A percentile compares a stretch with the other conserved stretches of the same genome.
phyloP scores from a whole-genome alignment of 2,113 vertebrate genomes.

The Aptenodytes patagonicus region DNA sequence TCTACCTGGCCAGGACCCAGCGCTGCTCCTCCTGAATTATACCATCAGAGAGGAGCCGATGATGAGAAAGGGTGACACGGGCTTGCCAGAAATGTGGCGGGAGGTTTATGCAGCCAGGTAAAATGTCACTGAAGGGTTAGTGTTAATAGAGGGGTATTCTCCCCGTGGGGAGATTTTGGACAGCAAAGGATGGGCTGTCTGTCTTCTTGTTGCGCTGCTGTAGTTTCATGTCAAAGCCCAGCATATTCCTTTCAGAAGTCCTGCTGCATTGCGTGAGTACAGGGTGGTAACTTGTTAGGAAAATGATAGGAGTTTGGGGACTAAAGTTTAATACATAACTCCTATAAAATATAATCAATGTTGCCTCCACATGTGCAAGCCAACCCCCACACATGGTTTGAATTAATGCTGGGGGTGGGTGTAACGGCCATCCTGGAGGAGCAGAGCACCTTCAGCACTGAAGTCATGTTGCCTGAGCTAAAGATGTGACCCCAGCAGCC shows the following conservation, averaged over 20 bases:
- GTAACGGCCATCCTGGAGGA: neutral
- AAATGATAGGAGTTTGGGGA: neutral
- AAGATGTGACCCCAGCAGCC: neutral
- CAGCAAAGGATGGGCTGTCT: neutral
- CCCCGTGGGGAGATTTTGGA: neutral
- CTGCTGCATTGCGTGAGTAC: neutral
- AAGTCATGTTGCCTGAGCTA: neutral
- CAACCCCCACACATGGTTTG: neutral
- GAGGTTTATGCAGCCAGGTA: constrained; percentile 22
- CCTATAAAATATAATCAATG: neutral
- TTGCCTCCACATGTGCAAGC: neutral
- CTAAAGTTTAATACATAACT: neutral
- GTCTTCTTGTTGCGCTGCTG: neutral
- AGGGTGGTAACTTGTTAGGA: constrained; percentile 6
- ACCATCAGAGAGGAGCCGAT: neutral
- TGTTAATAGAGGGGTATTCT: neutral
- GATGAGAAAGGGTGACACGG: neutral
- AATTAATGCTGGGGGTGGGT: neutral
- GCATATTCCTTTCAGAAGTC: neutral
- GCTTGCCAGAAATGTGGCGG: constrained; percentile 16
- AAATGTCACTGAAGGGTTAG: neutral
- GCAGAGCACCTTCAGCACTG: neutral
- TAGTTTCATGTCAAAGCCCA: neutral
- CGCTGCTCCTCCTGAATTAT: neutral
- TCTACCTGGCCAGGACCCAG: constrained; percentile 50